phyloP scores from a whole-genome alignment of 2,888 invertebrate genomes.

The Drosophila setosimentum region DNA sequence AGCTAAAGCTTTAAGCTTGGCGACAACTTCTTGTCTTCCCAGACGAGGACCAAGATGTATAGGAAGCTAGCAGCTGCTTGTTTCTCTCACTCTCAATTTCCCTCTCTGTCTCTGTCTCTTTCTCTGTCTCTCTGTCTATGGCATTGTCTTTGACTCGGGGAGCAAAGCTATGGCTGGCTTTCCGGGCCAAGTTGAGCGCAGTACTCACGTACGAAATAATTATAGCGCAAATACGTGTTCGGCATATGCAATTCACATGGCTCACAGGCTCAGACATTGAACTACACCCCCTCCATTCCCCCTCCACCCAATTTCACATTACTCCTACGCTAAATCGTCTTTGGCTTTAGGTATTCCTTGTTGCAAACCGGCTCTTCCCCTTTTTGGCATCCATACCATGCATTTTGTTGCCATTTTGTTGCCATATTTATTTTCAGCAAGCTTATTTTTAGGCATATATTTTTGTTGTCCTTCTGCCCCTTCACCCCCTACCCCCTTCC shows the following conservation, averaged over 20 bases:
- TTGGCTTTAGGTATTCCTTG: constrained; percentile 14
- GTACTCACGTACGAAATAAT: constrained; percentile 80
- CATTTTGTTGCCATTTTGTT: constrained; percentile 42
- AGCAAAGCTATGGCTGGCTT: constrained; percentile 34
- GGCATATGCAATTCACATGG: constrained; percentile 65
- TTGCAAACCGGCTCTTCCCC: background rate
- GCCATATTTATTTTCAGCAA: constrained; percentile 68
- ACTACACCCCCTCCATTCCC: background rate
- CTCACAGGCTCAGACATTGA: constrained; percentile 21
- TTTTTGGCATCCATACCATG: background rate
- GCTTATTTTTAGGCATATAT: constrained; percentile 70
- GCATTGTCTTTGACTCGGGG: constrained; percentile 44
- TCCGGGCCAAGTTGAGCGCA: constrained; percentile 51
- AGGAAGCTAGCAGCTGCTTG: constrained; percentile 18
- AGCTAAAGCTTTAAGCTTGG: constrained; percentile 42
- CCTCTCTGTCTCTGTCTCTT: background rate
- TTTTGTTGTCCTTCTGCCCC: constrained; percentile 25
- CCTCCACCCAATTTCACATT: background rate
- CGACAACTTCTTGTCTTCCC: constrained; percentile 13
- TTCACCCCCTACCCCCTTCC: background rate
- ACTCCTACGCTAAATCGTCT: constrained; percentile 26
- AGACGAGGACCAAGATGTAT: constrained; percentile 19
- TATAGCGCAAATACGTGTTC: constrained; percentile 80
- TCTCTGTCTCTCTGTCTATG: constrained; percentile 4
- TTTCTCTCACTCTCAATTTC: constrained; percentile 3